Base-by-base conservation (phyloP, 2,113 vertebrate genomes). In the Phocoena sinus region DNA sequence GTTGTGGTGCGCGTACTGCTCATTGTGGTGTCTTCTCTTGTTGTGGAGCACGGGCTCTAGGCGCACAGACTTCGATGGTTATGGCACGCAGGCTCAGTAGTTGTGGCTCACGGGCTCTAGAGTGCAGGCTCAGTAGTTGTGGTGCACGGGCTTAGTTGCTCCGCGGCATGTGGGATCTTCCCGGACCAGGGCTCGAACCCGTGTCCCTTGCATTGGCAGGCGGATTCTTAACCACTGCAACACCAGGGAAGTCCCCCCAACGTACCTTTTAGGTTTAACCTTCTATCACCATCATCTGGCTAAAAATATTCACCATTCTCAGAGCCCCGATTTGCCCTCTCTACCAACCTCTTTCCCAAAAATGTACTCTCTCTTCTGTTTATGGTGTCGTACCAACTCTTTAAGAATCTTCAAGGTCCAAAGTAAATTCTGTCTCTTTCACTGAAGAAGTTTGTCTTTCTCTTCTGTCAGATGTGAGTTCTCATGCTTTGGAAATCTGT, bases 381-480 rank as follows among this genome's bases (percentile, higher is more conserved):
- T 60, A 77, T 74, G 28, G 13, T 83, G 47, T 67, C 41, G n/a
- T 89, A 47, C 31, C 1, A 47, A 62, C 70, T 91, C 70, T 77
- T 91, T 26, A 62, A 93, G 77, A 76, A 86, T 86, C 71, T 96
- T 89, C 41, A 89, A 73, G 65, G 26, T 77, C 25, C 67, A 91
- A 94, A 92, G n/a, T 53, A 89, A 89, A 90, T 91, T 86, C 58
- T 86, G 3, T 92, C 23, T 70, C 58, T 94, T 97, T 50, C 25
- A 84, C 63, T n/a, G 20, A 96, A 79, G 63, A 74, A 81, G 17
- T 96, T 50, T 85, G 2, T 80, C 68, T 82, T 84, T 95, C 23
- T 95, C 65, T 62, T 89, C 47, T 65, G 23, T 80, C 47, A 80
- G 36, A 38, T 87, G 21, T 86, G 25, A 79, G 82, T 84, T 84